Conservation (phyloP, 1,140 invertebrate species). For the Drosophila ercepeae region DNA sequence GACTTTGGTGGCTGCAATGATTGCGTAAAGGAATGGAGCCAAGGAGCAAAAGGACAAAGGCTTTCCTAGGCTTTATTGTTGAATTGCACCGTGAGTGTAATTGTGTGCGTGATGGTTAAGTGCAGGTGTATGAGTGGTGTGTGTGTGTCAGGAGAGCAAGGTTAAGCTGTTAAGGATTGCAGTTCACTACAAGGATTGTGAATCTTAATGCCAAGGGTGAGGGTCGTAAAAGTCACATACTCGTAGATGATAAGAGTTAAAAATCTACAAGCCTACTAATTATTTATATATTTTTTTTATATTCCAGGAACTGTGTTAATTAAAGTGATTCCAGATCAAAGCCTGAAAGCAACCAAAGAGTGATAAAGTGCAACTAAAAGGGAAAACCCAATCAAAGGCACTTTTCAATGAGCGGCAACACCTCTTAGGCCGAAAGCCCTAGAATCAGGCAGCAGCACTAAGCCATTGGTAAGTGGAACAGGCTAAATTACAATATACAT, state of each 20-base stretch:
- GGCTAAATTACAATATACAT: slow-evolving; percentile 34
- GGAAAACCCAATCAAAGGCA: slow-evolving; percentile 34
- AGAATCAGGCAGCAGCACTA: neutral
- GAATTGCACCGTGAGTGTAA: slow-evolving; percentile 18
- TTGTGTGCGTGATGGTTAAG: slow-evolving; percentile 20
- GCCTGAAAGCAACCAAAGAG: slow-evolving; percentile 13
- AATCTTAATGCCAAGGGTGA: neutral
- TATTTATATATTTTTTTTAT: slow-evolving; percentile 6
- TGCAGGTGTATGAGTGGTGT: neutral
- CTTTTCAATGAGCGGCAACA: neutral
- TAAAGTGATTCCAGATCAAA: slow-evolving; percentile 27
- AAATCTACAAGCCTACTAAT: neutral
- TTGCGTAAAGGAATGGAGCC: slow-evolving; percentile 63
- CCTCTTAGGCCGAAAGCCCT: slow-evolving; percentile 3
- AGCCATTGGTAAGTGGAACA: slow-evolving; percentile 30
- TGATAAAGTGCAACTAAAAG: slow-evolving; percentile 5
- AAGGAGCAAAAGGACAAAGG: slow-evolving; percentile 57
- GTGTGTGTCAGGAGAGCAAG: slow-evolving; percentile 37
- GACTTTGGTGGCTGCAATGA: slow-evolving; percentile 59
- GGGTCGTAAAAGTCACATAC: neutral
- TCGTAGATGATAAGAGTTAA: neutral
- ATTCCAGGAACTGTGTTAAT: slow-evolving; percentile 20
- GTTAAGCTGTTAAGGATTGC: slow-evolving; percentile 37
- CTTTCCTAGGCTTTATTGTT: slow-evolving; percentile 43
- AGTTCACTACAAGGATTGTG: slow-evolving; percentile 1